Conservation (phyloP, 2,113 vertebrate species). For the Laterallus jamaicensis region DNA sequence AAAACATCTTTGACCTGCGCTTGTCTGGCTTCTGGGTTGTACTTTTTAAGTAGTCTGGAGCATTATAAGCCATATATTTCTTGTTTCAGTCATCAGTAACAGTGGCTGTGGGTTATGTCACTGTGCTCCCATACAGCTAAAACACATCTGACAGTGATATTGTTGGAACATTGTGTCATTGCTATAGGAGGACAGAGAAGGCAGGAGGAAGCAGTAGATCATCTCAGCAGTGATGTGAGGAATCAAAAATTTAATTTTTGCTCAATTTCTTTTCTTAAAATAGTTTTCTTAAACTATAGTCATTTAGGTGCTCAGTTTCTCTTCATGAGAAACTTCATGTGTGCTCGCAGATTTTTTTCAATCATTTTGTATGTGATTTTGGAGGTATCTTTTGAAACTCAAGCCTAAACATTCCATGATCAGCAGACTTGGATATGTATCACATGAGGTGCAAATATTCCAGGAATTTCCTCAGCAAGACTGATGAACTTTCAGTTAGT, state of each 20-base stretch:
- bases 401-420: not conserved
- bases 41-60: not conserved
- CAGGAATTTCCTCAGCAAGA: slow-evolving; percentile 50
- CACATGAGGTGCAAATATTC: slow-evolving; percentile 51
- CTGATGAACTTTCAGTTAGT: slow-evolving; percentile 7
- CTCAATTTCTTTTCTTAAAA: not conserved
- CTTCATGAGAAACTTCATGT: not conserved
- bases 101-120: not conserved
- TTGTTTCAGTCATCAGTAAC: not conserved
- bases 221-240: not conserved
- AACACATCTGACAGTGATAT: not conserved
- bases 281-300: not conserved
- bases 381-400: not conserved
- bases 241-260: not conserved
- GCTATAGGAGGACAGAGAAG: not conserved
- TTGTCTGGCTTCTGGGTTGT: not conserved
- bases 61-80: not conserved
- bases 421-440: not conserved
- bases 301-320: not conserved
- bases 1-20: not conserved
- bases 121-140: not conserved
- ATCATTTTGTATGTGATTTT: not conserved
- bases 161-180: not conserved
- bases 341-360: not conserved
- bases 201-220: not conserved